phyloP scores from a whole-genome alignment of 2,797 vertebrate species.

The Rhinella marina region DNA sequence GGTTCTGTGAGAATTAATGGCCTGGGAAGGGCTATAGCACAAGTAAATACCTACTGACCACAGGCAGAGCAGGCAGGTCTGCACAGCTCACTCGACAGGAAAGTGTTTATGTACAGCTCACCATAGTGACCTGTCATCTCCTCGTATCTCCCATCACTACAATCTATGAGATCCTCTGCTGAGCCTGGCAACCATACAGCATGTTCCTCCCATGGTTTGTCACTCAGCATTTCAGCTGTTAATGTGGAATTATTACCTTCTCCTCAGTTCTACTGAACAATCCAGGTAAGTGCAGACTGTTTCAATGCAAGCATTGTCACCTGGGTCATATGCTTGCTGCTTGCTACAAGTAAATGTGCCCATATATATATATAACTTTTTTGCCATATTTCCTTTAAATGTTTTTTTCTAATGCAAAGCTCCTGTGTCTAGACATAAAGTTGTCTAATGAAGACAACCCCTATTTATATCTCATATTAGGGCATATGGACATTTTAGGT shows the following conservation, averaged over 20 bases:
- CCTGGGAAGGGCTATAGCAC: no score
- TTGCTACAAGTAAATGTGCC: no score
- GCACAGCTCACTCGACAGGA: neutral
- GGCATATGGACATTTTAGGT: no score
- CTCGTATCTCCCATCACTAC: neutral
- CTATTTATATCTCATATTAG: no score
- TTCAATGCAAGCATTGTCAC: neutral
- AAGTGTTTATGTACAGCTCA: constrained; percentile 45
- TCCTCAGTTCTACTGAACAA: neutral
- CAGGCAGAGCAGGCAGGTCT: neutral
- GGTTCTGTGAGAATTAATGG: neutral
- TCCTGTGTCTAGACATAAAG: no score
- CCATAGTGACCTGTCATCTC: constrained; percentile 40
- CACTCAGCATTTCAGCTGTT: neutral
- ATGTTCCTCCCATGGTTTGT: neutral
- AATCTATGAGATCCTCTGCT: neutral
- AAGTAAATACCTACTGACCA: constrained; percentile 27
- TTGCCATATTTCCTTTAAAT: no score
- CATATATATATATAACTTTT: no score
- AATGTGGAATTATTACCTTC: neutral
- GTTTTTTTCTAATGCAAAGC: no score
- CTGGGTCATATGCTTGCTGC: neutral
- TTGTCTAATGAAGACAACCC: no score
- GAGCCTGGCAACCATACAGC: neutral
- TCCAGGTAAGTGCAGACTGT: neutral